These are phyloP conservation scores for Macropis europaea DNA, from an alignment of 2,888 invertebrate genomes.

Conservation along the genomic window DNA sequence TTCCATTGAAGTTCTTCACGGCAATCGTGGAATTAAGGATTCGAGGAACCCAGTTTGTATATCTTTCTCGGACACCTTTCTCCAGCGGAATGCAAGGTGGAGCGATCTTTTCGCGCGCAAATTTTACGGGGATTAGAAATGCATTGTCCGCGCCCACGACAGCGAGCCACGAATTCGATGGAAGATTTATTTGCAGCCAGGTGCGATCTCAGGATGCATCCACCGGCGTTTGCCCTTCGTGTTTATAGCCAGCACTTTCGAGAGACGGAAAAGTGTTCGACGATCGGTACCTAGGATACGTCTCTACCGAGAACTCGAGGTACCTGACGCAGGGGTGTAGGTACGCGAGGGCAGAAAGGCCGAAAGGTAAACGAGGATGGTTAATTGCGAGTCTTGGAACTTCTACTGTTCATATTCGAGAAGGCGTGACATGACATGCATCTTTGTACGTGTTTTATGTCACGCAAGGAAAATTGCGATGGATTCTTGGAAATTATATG, in stretches of 20 bases:
- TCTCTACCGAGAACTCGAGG: constrained; percentile 30
- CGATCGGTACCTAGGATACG: constrained; percentile 27
- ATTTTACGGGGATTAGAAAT: constrained; percentile 27
- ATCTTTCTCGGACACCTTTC: too few relatives aligned
- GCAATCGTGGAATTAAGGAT: too few relatives aligned
- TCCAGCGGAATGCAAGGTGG: neutral
- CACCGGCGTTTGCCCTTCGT: constrained; percentile 30
- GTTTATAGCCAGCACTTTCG: constrained; percentile 39
- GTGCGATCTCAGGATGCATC: constrained; percentile 24
- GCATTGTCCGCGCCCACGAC: constrained; percentile 2
- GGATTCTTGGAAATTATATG: neutral
- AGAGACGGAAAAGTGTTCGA: constrained; percentile 27
- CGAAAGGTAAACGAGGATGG: neutral
- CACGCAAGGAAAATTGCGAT: neutral
- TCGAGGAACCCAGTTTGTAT: too few relatives aligned
- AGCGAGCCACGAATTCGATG: constrained; percentile 5
- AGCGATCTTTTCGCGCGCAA: neutral
- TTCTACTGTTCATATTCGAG: neutral
- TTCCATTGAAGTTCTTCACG: too few relatives aligned
- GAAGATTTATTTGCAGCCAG: constrained; percentile 46
- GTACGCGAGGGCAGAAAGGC: neutral
- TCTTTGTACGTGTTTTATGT: too few relatives aligned
- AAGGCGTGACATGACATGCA: neutral
- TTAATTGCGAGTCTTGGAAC: neutral
- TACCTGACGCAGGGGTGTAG: constrained; percentile 31